Evolutionary conservation across 2,797 vertebrate genomes (phyloP).

Genomic region (Takifugu rubripes): DNA sequence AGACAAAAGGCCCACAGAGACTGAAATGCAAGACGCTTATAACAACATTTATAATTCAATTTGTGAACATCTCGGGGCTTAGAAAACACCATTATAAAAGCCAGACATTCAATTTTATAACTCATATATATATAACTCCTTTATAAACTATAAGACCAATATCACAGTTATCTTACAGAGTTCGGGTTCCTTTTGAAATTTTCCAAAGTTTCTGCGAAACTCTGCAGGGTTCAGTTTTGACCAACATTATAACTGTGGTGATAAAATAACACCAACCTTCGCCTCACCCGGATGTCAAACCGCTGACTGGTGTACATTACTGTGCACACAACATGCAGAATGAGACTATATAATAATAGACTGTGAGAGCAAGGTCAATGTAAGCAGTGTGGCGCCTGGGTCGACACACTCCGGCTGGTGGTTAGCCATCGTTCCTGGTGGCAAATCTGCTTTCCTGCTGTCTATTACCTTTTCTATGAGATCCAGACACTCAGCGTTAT

Average conservation of each 20-base stretch:
- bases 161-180: too few relatives aligned
- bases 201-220: too few relatives aligned
- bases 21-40: conserved; percentile 41
- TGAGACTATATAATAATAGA: conserved; percentile 60
- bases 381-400: conserved; percentile 55
- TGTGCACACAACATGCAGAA: conserved; percentile 55
- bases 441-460: conserved; percentile 26
- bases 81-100: conserved; percentile 45
- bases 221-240: conserved; percentile 20
- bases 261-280: conserved; percentile 52
- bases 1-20: conserved; percentile 42
- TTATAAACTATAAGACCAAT: too few relatives aligned
- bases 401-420: conserved; percentile 42
- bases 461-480: conserved; percentile 87
- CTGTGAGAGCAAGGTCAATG: conserved; percentile 47
- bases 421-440: conserved; percentile 46
- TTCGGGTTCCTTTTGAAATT: neutral
- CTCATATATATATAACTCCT: conserved; percentile 12
- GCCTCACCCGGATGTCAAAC: conserved; percentile 34
- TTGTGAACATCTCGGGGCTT: conserved; percentile 49
- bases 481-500: conserved; percentile 91
- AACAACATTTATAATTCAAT: conserved; percentile 55
- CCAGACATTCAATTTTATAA: conserved; percentile 25
- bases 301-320: conserved; percentile 55
- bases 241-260: conserved; percentile 24